phyloP scores from a whole-genome alignment of 2,113 vertebrate genomes.

The Phaetusa simplex region DNA sequence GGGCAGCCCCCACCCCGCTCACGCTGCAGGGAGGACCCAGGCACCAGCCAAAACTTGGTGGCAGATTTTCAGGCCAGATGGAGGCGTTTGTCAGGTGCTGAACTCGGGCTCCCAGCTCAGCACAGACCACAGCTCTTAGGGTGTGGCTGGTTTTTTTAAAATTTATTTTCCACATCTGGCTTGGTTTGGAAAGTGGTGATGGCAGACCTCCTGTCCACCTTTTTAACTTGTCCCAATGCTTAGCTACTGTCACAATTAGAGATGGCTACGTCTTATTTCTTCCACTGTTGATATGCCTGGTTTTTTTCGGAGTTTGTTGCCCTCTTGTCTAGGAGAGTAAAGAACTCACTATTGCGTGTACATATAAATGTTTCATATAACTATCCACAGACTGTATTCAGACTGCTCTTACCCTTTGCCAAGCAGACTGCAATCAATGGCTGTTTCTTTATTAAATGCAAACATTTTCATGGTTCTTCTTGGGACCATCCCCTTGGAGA shows the following conservation, averaged over 20 bases:
- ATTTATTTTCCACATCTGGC: neutral
- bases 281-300: neutral
- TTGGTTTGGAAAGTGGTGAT: neutral
- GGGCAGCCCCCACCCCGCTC: neutral
- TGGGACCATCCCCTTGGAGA: neutral
- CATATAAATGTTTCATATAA: neutral
- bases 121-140: neutral
- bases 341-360: neutral
- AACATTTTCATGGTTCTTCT: neutral
- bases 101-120: neutral
- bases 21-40: neutral
- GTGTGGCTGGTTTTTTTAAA: neutral
- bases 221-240: neutral
- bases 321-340: neutral
- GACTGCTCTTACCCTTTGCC: neutral
- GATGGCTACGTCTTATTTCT: neutral
- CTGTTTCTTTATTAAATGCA: neutral
- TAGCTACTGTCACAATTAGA: neutral
- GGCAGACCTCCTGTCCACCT: neutral
- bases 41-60: rapidly evolving
- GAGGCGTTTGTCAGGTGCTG: neutral
- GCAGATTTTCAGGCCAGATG: neutral
- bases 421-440: neutral
- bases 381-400: neutral
- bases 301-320: neutral